These are phyloP conservation scores for Drosophila kohkoa DNA, from an alignment of 1,140 invertebrate genomes.

Conservation along the genomic window DNA sequence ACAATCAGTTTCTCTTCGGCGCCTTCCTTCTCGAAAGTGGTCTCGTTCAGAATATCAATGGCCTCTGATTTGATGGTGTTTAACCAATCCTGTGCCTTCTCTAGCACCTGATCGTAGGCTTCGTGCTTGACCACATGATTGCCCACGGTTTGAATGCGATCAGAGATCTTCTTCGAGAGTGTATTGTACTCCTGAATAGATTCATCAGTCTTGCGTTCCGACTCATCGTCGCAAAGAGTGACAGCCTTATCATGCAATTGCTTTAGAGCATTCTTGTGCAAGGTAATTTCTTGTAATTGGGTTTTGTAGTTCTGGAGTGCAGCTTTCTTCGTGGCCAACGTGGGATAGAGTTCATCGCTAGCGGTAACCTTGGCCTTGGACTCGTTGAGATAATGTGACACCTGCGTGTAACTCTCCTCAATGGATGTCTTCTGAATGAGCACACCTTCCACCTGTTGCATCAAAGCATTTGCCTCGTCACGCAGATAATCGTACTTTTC, in stretches of 20 bases:
- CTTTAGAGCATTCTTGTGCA: slow-evolving; percentile 91
- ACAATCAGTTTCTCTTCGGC: slow-evolving; percentile 90
- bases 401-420: slow-evolving; percentile 94
- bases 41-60: slow-evolving; percentile 91
- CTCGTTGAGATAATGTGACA: slow-evolving; percentile 92
- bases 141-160: slow-evolving; percentile 89
- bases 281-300: slow-evolving; percentile 92
- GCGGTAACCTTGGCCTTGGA: slow-evolving; percentile 89
- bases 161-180: slow-evolving; percentile 88
- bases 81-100: slow-evolving; percentile 89
- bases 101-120: slow-evolving; percentile 91
- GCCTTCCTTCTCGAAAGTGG: slow-evolving; percentile 90
- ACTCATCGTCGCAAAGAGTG: slow-evolving; percentile 90
- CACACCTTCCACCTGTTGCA: slow-evolving; percentile 94
- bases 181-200: slow-evolving; percentile 90
- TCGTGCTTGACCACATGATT: slow-evolving; percentile 93
- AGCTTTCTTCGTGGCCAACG: slow-evolving; percentile 93
- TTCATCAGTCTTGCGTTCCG: slow-evolving; percentile 89
- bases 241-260: slow-evolving; percentile 92
- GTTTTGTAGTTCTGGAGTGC: slow-evolving; percentile 91
- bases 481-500: slow-evolving; percentile 93
- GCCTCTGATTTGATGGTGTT: slow-evolving; percentile 88
- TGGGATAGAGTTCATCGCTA: slow-evolving; percentile 89
- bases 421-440: slow-evolving; percentile 95
- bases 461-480: slow-evolving; percentile 93